Conservation (phyloP, 2,113 vertebrate genomes). For the Phrynosoma platyrhinos region DNA sequence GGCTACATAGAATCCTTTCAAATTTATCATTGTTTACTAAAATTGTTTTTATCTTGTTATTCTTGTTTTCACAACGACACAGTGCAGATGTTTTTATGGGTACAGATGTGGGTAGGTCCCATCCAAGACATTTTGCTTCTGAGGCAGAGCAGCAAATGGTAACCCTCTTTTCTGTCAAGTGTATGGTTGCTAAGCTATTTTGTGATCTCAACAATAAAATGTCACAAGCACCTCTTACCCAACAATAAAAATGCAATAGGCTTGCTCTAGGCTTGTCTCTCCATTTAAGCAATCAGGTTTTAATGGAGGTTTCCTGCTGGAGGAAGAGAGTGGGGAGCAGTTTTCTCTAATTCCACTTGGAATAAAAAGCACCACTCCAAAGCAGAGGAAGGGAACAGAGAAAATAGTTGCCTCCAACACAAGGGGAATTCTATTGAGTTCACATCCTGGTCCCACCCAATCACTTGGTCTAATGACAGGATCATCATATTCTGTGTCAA, state of each 20-base stretch:
- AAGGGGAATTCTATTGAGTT: not conserved
- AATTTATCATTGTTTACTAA: not conserved
- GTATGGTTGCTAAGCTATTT: not conserved
- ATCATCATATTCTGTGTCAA: not conserved
- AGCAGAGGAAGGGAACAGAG: not conserved
- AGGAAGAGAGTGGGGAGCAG: not conserved
- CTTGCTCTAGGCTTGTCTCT: not conserved
- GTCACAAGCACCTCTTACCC: not conserved
- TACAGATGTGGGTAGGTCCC: not conserved
- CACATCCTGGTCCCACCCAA: not conserved
- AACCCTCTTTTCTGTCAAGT: not conserved
- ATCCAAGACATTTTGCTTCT: not conserved
- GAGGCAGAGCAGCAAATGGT: not conserved
- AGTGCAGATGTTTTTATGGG: too few relatives aligned
- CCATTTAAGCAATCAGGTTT: not conserved
- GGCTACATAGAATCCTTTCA: not conserved
- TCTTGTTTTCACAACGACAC: too few relatives aligned
- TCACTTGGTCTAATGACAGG: not conserved
- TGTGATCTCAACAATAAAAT: not conserved
- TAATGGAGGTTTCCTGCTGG: not conserved
- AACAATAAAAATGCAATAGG: not conserved
- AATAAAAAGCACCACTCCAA: not conserved
- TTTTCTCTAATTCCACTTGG: not conserved
- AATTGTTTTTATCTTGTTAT: too few relatives aligned
- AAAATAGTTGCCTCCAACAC: not conserved